Conservation (phyloP, 2,113 vertebrate genomes). For the Onychorhynchus coronatus region DNA sequence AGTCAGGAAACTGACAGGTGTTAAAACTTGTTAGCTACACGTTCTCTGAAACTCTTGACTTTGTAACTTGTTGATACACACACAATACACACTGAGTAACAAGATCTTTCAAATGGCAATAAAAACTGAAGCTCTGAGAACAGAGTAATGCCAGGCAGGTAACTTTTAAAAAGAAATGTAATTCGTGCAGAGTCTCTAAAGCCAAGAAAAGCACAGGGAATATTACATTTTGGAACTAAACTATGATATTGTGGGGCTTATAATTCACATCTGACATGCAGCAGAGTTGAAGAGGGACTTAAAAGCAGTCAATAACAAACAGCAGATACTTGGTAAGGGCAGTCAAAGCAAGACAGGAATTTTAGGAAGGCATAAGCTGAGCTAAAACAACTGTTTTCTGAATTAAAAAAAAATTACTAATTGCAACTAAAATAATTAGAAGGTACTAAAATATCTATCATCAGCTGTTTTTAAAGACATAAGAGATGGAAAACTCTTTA, state of each 20-base stretch:
- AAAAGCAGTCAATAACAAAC: neutral
- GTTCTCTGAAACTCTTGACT: neutral
- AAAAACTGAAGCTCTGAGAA: neutral
- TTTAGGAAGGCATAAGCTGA: neutral
- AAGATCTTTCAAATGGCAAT: neutral
- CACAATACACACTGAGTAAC: neutral
- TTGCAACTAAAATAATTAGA: neutral
- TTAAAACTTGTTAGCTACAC: neutral
- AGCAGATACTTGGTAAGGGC: neutral
- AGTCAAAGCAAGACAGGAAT: neutral
- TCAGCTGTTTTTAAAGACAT: neutral
- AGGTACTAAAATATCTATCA: neutral
- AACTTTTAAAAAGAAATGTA: neutral
- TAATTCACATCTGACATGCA: rapidly evolving
- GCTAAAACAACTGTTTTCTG: neutral
- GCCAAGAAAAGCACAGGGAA: neutral
- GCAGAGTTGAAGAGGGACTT: neutral
- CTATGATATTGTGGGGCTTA: neutral
- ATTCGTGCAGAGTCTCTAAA: neutral
- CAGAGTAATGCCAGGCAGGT: rapidly evolving
- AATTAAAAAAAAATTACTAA: neutral
- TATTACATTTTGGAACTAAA: neutral
- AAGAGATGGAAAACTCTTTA: neutral
- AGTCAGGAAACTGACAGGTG: neutral
- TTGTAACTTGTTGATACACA: rapidly evolving